phyloP scores from a whole-genome alignment of 2,888 invertebrate genomes.

The Callinectes sapidus region DNA sequence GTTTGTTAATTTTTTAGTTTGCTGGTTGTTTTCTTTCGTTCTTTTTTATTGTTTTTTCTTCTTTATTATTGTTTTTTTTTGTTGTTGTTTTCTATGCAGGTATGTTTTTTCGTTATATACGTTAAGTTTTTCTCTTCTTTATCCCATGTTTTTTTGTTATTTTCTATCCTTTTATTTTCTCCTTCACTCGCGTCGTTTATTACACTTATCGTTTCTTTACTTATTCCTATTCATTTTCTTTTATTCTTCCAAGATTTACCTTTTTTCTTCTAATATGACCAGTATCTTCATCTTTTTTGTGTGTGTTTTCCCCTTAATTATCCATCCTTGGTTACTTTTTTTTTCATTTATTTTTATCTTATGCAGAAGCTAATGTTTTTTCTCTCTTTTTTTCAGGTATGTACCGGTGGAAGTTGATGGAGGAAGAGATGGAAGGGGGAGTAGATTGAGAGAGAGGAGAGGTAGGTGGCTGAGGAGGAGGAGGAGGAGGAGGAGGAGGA shows the following conservation, averaged over 20 bases:
- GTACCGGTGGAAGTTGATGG: background rate
- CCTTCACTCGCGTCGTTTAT: too few species aligned
- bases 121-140: too few species aligned
- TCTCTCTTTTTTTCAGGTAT: background rate
- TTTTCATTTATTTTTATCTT: background rate
- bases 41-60: background rate
- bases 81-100: background rate
- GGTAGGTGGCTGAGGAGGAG: background rate
- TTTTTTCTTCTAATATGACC: background rate
- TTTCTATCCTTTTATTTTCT: too few species aligned
- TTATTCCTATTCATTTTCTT: background rate
- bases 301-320: too few species aligned
- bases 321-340: background rate
- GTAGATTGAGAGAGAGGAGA: background rate
- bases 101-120: too few species aligned
- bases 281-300: background rate
- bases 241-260: too few species aligned
- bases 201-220: too few species aligned
- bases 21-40: background rate
- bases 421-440: background rate
- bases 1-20: background rate
- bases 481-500: background rate
- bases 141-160: too few species aligned
- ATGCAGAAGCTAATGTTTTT: background rate
- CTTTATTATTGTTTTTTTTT: background rate